Base-by-base conservation (phyloP, 2,888 invertebrate genomes). In the Acleris sparsana region DNA sequence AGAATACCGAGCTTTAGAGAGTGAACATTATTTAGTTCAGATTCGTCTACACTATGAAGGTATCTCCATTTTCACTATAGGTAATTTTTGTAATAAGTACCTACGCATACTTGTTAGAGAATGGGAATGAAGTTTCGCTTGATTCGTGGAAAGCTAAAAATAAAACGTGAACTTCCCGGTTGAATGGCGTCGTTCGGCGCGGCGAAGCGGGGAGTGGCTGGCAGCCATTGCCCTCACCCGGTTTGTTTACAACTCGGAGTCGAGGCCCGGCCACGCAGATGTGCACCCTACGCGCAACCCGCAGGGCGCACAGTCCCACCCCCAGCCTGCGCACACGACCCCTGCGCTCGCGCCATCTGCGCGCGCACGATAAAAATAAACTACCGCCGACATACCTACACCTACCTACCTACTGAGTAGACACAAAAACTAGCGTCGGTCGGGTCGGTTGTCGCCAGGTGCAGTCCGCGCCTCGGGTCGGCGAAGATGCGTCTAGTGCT, bases 131-230 rank as follows among this genome's bases (percentile, higher is more conserved):
- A 80, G 77, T 80, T 81, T 78, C 79, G 77, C 73, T 79, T 73
- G 81, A 85, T 82, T 86, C 81, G 80, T 85, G 79, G 83, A 86
- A 86, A 80, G 81, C 90, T 92, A 92, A 89, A 92, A 90, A 92
- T 92, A 92, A 89, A 88, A 86, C 80, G 82, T 90, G 86, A 88
- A 92, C 89, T 92, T 92, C 91, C 92, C 91, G 91, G 92, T 92
- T 92, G 91, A 92, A 92, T 92, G 90, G 92, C 91, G 92, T 89
- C 78, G 81, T 72, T 73, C 78, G 80, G 74, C 71, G 79, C 80
- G 79, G 81, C 72, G 76, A 76, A 85, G 88, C 88, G 89, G 89
- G 90, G 89, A 86, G 88, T 82, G 87, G 86, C 85, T 75, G 82
- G 83, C 91, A 90, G 92, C 87, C 91, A 92, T 89, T 92, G 92